A percentile compares a stretch with the other conserved stretches of the same genome.
Evolutionary conservation across 64 coral and sea anemone genomes (phyloP).

Genomic region (Montipora capricornis): DNA sequence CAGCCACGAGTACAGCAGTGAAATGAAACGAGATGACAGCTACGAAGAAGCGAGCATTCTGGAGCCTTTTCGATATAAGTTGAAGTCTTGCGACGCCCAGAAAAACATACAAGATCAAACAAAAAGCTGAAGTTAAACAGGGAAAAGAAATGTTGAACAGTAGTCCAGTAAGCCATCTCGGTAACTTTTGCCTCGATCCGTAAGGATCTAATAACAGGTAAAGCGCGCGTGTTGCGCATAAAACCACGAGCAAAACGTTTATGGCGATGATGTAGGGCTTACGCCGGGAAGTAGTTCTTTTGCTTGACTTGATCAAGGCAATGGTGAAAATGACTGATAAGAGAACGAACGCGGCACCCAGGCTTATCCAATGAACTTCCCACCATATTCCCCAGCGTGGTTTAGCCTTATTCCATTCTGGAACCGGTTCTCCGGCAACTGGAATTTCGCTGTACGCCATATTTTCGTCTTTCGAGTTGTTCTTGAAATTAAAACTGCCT

Average conservation of each 20-base stretch:
- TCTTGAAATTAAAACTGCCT: no score
- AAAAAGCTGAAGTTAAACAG: constrained; percentile 67
- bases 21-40: constrained; percentile 45
- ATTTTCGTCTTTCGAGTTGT: no score
- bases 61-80: constrained; percentile 35
- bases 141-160: constrained; percentile 63
- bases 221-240: background rate
- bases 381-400: background rate
- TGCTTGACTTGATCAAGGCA: background rate
- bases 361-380: constrained; percentile 22
- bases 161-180: background rate
- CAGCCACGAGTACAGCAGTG: constrained; percentile 14
- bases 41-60: constrained; percentile 26
- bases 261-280: constrained; percentile 15
- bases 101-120: constrained; percentile 63
- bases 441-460: background rate
- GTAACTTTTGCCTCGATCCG: constrained; percentile 19
- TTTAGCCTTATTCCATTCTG: background rate
- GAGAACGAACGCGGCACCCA: background rate
- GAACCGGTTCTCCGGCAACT: background rate
- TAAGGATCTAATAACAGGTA: constrained; percentile 34
- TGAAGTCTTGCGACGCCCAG: constrained; percentile 68
- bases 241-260: background rate
- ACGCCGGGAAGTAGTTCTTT: background rate
- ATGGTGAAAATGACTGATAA: background rate